Percentiles rank a stretch among this genome's conserved stretches.
phyloP scores from a whole-genome alignment of 2,113 vertebrate genomes.

The Semicossyphus pulcher region DNA sequence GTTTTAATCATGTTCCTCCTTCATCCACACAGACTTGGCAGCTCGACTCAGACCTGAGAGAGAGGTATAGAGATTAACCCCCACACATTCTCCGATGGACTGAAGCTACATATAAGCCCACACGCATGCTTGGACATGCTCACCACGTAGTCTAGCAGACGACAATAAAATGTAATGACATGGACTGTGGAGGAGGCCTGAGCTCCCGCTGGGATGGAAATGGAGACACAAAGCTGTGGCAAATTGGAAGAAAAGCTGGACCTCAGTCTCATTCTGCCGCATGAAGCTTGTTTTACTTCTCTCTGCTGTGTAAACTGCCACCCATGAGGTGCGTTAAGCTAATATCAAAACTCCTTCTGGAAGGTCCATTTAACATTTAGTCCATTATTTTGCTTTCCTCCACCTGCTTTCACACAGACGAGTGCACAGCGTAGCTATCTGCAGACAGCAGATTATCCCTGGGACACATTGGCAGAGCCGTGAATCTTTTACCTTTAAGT shows the following conservation, averaged over 20 bases:
- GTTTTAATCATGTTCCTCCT: conserved; percentile 56
- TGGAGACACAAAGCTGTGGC: conserved; percentile 57
- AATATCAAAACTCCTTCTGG: conserved; percentile 6
- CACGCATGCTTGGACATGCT: conserved; percentile 46
- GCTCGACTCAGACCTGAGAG: conserved; percentile 38
- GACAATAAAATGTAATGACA: conserved; percentile 54
- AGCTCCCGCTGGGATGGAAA: conserved; percentile 46
- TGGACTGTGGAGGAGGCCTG: conserved; percentile 20
- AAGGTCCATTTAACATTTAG: conserved; percentile 30
- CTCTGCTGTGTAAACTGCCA: conserved; percentile 28
- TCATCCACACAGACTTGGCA: conserved; percentile 23
- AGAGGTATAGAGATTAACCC: conserved; percentile 42
- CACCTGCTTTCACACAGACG: conserved; percentile 16
- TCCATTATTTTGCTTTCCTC: conserved; percentile 25
- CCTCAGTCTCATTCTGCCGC: conserved; percentile 13
- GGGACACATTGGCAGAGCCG: conserved; percentile 6
- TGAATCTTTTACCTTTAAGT: conserved; percentile 32
- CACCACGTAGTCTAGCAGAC: conserved; percentile 31
- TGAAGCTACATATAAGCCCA: conserved; percentile 30
- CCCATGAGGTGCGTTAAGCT: not conserved
- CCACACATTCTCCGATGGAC: conserved; percentile 38
- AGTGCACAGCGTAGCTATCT: conserved; percentile 30
- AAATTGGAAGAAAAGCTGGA: conserved; percentile 42
- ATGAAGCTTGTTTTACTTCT: conserved; percentile 24
- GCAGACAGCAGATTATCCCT: conserved; percentile 33